phyloP scores from a whole-genome alignment of 64 coral and sea anemone genomes.

The Montipora capricornis region DNA sequence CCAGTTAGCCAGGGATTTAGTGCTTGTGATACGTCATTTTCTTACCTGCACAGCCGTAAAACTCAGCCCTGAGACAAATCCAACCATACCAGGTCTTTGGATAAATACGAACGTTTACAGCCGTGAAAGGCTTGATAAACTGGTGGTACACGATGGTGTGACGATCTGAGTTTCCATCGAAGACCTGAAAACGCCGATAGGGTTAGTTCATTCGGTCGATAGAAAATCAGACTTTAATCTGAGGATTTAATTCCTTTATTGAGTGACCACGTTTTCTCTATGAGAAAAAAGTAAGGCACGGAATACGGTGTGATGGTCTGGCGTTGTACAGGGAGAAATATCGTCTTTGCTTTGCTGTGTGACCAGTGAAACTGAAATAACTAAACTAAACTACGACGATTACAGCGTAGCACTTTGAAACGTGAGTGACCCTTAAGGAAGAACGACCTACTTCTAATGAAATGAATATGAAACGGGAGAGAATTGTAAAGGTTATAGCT shows the following conservation, averaged over 20 bases:
- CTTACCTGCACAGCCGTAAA: conserved; percentile 83
- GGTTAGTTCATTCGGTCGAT: neutral
- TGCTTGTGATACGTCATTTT: neutral
- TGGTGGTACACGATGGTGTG: conserved; percentile 73
- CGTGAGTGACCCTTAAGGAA: no score
- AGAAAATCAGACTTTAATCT: neutral
- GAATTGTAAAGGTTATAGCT: no score
- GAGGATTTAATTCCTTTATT: neutral
- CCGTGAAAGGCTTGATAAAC: conserved; percentile 62
- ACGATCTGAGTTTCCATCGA: conserved; percentile 80
- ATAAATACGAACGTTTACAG: conserved; percentile 81
- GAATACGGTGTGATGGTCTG: no score
- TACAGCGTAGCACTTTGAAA: no score
- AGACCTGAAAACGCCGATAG: conserved; percentile 9
- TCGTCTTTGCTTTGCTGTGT: no score
- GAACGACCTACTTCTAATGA: no score
- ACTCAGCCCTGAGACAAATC: conserved; percentile 81
- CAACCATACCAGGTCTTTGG: conserved; percentile 70
- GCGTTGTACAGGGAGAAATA: no score
- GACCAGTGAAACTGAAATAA: no score
- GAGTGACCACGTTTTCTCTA: neutral
- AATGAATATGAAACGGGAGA: no score
- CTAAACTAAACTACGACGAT: no score
- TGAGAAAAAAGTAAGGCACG: no score
- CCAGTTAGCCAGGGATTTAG: no score